These are phyloP conservation scores for Phymastichus coffea DNA, from an alignment of 1,140 invertebrate genomes.

Conservation along the genomic window DNA sequence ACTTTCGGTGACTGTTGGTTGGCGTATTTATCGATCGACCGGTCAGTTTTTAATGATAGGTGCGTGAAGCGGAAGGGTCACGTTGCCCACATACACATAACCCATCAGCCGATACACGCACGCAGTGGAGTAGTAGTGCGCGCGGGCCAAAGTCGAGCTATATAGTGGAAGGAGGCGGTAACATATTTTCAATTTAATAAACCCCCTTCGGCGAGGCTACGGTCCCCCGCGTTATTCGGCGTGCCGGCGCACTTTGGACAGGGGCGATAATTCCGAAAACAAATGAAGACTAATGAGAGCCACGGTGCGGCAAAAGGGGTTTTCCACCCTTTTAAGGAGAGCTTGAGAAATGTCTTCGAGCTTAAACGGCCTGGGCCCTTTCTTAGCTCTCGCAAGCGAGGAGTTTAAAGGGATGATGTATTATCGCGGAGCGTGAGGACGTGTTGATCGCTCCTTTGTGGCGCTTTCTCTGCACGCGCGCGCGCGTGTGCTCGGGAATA, in stretches of 20 bases:
- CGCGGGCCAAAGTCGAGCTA: too few relatives aligned
- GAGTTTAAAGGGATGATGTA: slow-evolving; percentile 55
- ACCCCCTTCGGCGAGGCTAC: slow-evolving; percentile 43
- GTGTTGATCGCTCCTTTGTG: slow-evolving; percentile 39
- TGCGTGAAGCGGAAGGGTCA: too few relatives aligned
- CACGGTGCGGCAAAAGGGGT: too few relatives aligned
- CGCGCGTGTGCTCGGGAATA: too few relatives aligned
- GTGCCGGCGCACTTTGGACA: slow-evolving; percentile 40
- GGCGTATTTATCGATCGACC: slow-evolving; percentile 7
- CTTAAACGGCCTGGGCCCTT: slow-evolving; percentile 10
- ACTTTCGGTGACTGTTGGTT: background rate
- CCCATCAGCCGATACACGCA: too few relatives aligned
- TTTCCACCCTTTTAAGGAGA: slow-evolving; percentile 16
- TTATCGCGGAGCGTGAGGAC: slow-evolving; percentile 38
- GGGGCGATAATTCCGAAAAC: slow-evolving; percentile 58
- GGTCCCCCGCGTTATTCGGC: slow-evolving; percentile 31
- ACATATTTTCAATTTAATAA: slow-evolving; percentile 57
- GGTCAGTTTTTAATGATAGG: background rate
- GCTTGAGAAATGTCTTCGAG: slow-evolving; percentile 20
- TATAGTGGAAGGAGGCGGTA: too few relatives aligned
- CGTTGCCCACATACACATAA: too few relatives aligned
- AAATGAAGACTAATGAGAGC: slow-evolving; percentile 60
- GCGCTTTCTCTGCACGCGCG: too few relatives aligned
- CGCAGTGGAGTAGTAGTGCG: too few relatives aligned
- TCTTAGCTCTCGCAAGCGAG: slow-evolving; percentile 28